Conservation (phyloP, 2,888 invertebrate species). For the Craniophora ligustri region DNA sequence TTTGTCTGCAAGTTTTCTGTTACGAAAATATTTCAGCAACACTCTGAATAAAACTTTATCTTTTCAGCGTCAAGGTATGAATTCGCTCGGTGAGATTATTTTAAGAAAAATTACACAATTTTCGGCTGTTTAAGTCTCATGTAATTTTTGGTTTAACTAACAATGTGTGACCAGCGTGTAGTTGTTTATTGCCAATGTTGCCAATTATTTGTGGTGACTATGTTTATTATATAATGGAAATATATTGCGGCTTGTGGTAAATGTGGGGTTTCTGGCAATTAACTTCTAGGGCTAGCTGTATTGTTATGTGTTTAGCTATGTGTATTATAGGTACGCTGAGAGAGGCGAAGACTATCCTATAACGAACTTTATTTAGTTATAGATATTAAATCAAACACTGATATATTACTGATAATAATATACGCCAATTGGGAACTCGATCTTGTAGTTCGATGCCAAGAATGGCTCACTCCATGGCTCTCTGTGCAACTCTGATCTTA, state of each 20-base stretch:
- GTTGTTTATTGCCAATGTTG: constrained; percentile 11
- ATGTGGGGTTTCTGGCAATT: constrained; percentile 2
- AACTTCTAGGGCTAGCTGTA: not conserved
- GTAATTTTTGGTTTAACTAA: constrained; percentile 9
- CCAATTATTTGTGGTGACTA: constrained; percentile 28
- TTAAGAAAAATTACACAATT: constrained; percentile 13
- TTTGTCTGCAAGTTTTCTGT: constrained; percentile 24
- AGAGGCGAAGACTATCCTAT: too few species aligned
- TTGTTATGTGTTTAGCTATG: too few species aligned
- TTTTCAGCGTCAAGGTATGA: rapidly evolving
- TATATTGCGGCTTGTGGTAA: not conserved
- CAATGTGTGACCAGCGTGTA: constrained; percentile 3
- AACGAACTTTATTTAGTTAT: too few species aligned
- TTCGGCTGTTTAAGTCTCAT: constrained; percentile 18
- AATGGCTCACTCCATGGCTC: too few species aligned
- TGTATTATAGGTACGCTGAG: too few species aligned
- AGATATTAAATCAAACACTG: too few species aligned
- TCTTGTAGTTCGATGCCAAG: too few species aligned
- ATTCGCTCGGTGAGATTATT: constrained; percentile 2
- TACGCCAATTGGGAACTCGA: too few species aligned
- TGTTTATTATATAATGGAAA: constrained; percentile 2
- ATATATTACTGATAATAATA: too few species aligned
- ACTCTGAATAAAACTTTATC: not conserved
- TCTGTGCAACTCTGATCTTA: too few species aligned
- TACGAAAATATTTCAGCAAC: not conserved